phyloP scores from a whole-genome alignment of 1,140 invertebrate genomes.

The Parapsyche elsis region DNA sequence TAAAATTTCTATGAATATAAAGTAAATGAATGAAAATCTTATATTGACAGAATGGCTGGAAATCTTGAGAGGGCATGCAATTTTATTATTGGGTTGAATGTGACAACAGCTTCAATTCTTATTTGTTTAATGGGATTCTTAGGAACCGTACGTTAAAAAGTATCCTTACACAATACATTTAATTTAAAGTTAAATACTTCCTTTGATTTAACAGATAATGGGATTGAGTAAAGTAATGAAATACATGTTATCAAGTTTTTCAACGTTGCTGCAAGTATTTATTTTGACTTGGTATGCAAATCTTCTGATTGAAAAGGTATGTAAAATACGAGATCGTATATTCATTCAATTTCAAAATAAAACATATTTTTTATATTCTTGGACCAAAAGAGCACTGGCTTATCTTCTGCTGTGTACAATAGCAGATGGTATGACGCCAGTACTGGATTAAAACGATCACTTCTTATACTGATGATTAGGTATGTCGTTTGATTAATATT shows the following conservation, averaged over 20 bases:
- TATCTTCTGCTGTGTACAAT: neutral
- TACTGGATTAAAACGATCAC: neutral
- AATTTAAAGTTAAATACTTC: neutral
- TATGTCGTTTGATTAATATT: no score
- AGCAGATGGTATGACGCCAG: neutral
- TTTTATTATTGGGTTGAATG: neutral
- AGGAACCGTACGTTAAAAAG: neutral
- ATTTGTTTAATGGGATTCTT: slow-evolving; percentile 5
- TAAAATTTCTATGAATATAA: no score
- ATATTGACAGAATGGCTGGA: neutral
- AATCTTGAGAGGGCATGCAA: neutral
- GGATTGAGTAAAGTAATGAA: neutral
- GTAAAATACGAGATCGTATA: neutral
- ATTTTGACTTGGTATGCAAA: slow-evolving; percentile 1
- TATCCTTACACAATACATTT: no score
- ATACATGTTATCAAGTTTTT: neutral
- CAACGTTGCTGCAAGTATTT: slow-evolving; percentile 2
- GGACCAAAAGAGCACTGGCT: neutral
- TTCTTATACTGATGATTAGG: neutral
- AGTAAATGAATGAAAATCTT: no score
- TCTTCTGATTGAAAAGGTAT: slow-evolving; percentile 16
- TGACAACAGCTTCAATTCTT: neutral
- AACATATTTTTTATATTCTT: no score
- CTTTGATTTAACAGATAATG: neutral
- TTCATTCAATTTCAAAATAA: neutral